Percentiles rank a stretch among this genome's conserved stretches.
Evolutionary conservation across 1,140 invertebrate genomes (phyloP).

Genomic region (Stegodyphus mimosarum): DNA sequence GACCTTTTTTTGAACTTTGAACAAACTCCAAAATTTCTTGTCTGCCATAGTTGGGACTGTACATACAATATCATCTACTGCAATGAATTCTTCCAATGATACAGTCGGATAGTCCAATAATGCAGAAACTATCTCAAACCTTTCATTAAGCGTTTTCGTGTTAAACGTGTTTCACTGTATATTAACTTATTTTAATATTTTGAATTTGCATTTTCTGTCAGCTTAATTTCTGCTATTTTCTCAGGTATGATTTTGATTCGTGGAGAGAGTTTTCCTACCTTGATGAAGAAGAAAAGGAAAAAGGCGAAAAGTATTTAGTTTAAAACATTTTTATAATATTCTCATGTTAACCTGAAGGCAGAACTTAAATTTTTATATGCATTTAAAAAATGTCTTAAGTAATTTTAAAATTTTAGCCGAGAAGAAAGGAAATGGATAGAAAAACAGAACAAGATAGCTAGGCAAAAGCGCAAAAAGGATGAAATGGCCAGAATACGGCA

Average conservation of each 20-base stretch:
- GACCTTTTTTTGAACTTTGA: no score
- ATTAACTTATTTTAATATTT: neutral
- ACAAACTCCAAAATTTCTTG: no score
- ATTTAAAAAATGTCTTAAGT: neutral
- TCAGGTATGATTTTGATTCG: slow-evolving; percentile 97
- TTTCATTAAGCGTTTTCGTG: no score
- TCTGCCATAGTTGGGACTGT: no score
- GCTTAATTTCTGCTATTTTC: slow-evolving; percentile 71
- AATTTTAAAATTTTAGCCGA: slow-evolving; percentile 70
- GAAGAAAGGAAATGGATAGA: slow-evolving; percentile 97
- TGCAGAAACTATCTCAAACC: no score
- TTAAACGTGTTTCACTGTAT: neutral
- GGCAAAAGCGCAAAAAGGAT: slow-evolving; percentile 94
- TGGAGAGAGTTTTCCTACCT: slow-evolving; percentile 99
- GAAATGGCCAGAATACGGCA: slow-evolving; percentile 91
- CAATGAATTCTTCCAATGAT: no score
- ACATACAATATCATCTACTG: no score
- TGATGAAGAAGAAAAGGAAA: slow-evolving; percentile 98
- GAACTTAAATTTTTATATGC: neutral
- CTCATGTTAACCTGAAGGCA: no score
- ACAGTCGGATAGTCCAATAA: no score
- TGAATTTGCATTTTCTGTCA: neutral
- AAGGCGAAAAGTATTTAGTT: slow-evolving; percentile 79
- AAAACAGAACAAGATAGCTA: slow-evolving; percentile 93
- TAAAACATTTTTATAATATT: no score